These are phyloP conservation scores for Lysandra bellargus DNA, from an alignment of 2,888 invertebrate genomes.

Conservation along the genomic window DNA sequence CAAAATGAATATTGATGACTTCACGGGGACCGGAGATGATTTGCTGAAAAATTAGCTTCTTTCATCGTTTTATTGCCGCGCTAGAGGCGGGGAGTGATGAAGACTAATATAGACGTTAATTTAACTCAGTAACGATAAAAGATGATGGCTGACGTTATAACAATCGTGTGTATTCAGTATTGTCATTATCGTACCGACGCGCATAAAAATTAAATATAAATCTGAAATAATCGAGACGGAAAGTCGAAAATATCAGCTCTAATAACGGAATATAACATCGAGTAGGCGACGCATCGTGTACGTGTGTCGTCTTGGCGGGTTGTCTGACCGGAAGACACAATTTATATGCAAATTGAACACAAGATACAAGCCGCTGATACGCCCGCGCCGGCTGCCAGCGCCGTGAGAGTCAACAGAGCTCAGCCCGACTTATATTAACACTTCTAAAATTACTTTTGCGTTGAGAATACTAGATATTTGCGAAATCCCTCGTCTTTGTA, in stretches of 20 bases:
- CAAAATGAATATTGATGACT: constrained; percentile 80
- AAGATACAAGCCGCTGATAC: constrained; percentile 74
- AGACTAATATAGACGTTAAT: constrained; percentile 78
- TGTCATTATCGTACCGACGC: neutral
- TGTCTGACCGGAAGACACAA: constrained; percentile 78
- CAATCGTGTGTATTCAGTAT: constrained; percentile 35
- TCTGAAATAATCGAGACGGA: neutral
- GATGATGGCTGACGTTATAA: constrained; percentile 50
- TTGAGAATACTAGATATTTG: constrained; percentile 52
- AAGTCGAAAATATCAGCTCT: constrained; percentile 37
- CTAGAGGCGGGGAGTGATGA: constrained; percentile 67
- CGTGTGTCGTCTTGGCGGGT: constrained; percentile 72
- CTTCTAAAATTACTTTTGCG: constrained; percentile 70
- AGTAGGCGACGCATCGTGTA: constrained; percentile 55
- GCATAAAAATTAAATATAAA: neutral
- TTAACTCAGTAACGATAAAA: constrained; percentile 68
- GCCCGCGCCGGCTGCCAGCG: constrained; percentile 47
- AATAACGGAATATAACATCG: constrained; percentile 55
- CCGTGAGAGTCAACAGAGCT: constrained; percentile 43
- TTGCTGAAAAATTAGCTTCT: constrained; percentile 79
- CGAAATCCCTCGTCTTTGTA: constrained; percentile 40
- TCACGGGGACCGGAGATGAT: constrained; percentile 77
- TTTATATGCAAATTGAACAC: constrained; percentile 79
- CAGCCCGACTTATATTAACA: constrained; percentile 61
- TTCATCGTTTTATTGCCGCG: constrained; percentile 77